Base-by-base conservation (phyloP, 1,140 invertebrate species). In the Eulimnadia texana region DNA sequence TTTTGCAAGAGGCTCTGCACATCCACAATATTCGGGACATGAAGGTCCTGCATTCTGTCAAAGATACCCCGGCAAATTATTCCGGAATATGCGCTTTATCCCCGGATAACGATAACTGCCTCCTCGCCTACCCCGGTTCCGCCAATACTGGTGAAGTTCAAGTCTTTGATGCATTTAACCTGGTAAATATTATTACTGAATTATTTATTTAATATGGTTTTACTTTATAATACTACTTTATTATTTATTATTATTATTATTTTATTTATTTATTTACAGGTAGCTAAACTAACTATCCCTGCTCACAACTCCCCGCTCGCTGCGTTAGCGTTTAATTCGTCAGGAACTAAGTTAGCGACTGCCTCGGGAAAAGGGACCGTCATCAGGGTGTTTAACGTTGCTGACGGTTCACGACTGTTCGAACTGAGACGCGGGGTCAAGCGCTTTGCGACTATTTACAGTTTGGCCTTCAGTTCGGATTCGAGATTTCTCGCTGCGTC, bases 21-120 rank as follows among this genome's bases (percentile, higher is more conserved):
- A 97, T 99, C 70, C 95, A 99, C 79, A 98, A 98, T 77, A 97
- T 99, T 66, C 82, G 89, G 52, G 95, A 99, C 73, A 98, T 99
- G 95, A 96, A 94, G 76, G 89, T 98, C 27, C 78, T 98, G 65
- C 96, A 99, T 72, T 97, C 92, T 58, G 98, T 99, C 70, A 81
- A 92, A 65, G 95, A 99, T 72, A 99, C 95, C 57, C 96, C 96
- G 60, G 85, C 88, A 49, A 99, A 99, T 79, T 85, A 86, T 27
- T 78, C 79, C 66, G 96, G 96, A 10, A 76, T 99, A 42, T 93
- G 92, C 77, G 91, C 92, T 60, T 79, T 99, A 3, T 94, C 93
- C 49, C 80, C 80, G 63, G 16, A 16, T 16, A 85, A 84, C 70
- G 92, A 96, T 58, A 87, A 89, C 76, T 96, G 90, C 75, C 95